Base-by-base conservation (phyloP, 64 coral and sea anemone species). In the Pocillopora damicornis region DNA sequence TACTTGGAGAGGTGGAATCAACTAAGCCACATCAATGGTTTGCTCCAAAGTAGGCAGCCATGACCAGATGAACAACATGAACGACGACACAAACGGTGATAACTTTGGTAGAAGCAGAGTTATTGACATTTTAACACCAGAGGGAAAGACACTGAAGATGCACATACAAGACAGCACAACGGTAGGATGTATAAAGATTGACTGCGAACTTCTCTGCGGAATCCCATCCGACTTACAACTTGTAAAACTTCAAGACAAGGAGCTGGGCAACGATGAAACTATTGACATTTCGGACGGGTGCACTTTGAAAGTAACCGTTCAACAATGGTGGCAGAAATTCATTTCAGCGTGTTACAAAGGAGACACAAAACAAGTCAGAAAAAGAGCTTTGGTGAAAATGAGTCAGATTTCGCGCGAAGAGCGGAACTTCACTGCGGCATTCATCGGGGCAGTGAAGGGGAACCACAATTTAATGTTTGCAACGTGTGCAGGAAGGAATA, bases 261-360 rank as follows among this genome's bases (percentile, higher is more conserved):
- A 85, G 17, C 64, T 85, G 1, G 0, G 65, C 23, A 73, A 85
- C 20, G 81, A 85, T 58, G 17, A 20, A 63, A 85, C 81, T 11
- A 22, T 73, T 4, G 45, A 58, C 3, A 85, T 85, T 38, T 58
- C 81, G 0, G 81, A 85, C 15, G 81, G 65, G 14, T 85, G 65
- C 42, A 85, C 81, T 14, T 85, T 85, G 20, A 72, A 36, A 72
- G 11, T 85, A 58, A 85, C 65, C n/a, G 74, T 92, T 10, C 66
- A 61, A 22, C 90, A 84, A 62, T 76, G 74, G 63, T 92, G 90
- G 90, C 82, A 92, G 63, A 76, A 77, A 59, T 92, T 92, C 68
- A 66, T 92, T 35, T 60, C 26, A 23, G 74, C 90, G 36, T 92
- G 90, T 57, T 87, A 61, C 58, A 92, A 87, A 58, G 56, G 61